Evolutionary conservation across 2,888 invertebrate genomes (phyloP).

Genomic region (Pycnomerus fuliginosus): DNA sequence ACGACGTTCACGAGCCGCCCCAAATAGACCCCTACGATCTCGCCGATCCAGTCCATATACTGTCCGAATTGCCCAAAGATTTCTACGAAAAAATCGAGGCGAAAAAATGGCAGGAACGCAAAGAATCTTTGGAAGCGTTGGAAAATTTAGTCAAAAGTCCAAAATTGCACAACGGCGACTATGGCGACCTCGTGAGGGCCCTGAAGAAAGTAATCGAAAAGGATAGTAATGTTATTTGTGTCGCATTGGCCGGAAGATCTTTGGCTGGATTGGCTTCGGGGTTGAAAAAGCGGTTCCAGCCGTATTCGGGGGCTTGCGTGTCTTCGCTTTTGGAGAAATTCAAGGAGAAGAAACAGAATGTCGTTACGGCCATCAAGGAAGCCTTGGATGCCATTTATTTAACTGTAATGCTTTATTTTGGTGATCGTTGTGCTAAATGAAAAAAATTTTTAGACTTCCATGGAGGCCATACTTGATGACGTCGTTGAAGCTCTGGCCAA

Average conservation of each 20-base stretch:
- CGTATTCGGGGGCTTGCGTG: conserved; percentile 77
- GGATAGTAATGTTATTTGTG: conserved; percentile 93
- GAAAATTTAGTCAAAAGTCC: conserved; percentile 78
- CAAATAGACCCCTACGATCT: conserved; percentile 90
- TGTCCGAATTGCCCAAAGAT: conserved; percentile 91
- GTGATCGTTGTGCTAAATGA: no score
- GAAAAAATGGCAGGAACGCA: conserved; percentile 96
- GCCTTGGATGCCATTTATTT: conserved; percentile 87
- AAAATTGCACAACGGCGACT: conserved; percentile 89
- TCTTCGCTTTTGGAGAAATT: conserved; percentile 90
- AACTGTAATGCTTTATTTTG: conserved; percentile 56
- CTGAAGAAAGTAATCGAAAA: conserved; percentile 90
- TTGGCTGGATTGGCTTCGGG: conserved; percentile 81
- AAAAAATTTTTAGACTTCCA: conserved; percentile 69
- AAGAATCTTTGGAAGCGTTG: conserved; percentile 84
- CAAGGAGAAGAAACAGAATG: conserved; percentile 93
- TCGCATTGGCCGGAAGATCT: conserved; percentile 82
- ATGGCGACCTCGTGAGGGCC: conserved; percentile 82
- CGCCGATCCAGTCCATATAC: conserved; percentile 87
- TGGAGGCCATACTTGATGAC: conserved; percentile 85
- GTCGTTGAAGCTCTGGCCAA: conserved; percentile 82
- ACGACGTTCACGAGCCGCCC: conserved; percentile 52
- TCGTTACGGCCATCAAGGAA: conserved; percentile 83
- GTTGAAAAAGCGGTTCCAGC: conserved; percentile 82
- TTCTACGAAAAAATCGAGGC: conserved; percentile 93